Percentiles rank a stretch among this genome's conserved stretches.
Conservation (phyloP, 2,797 vertebrate genomes). For the Bothrops alternatus region DNA sequence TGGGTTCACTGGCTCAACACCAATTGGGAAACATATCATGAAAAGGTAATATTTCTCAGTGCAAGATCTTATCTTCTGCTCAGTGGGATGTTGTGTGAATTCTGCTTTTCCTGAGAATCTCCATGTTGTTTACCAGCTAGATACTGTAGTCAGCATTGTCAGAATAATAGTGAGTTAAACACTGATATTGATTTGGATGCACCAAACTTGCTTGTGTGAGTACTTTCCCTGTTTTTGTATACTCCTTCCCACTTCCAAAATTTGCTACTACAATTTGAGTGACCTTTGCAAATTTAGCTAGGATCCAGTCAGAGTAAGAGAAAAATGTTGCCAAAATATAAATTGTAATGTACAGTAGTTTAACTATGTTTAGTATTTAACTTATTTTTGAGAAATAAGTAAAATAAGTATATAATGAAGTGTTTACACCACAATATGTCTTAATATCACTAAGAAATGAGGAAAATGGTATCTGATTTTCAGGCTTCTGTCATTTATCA, state of each 20-base stretch:
- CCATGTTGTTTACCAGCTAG: background rate
- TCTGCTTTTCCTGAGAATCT: background rate
- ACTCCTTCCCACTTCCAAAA: background rate
- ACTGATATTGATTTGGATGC: background rate
- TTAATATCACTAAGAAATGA: background rate
- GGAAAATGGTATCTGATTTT: constrained; percentile 16
- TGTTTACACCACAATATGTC: background rate
- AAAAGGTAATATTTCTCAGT: constrained; percentile 78
- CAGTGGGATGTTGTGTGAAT: background rate
- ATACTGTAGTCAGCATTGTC: background rate
- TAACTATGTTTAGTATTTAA: background rate
- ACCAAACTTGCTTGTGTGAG: background rate
- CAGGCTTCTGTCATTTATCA: constrained; percentile 22
- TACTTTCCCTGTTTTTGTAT: background rate
- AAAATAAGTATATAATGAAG: background rate
- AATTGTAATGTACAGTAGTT: background rate
- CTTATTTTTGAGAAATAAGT: background rate
- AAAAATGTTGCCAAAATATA: background rate
- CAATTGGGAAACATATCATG: constrained; percentile 95
- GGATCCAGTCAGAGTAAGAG: background rate
- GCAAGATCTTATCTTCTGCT: background rate
- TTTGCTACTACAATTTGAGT: background rate
- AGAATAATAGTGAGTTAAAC: background rate
- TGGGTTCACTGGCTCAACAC: constrained; percentile 94
- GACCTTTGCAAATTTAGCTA: background rate